A percentile compares a stretch with the other conserved stretches of the same genome.
Conservation (phyloP, 2,797 vertebrate genomes). For the Takifugu rubripes region DNA sequence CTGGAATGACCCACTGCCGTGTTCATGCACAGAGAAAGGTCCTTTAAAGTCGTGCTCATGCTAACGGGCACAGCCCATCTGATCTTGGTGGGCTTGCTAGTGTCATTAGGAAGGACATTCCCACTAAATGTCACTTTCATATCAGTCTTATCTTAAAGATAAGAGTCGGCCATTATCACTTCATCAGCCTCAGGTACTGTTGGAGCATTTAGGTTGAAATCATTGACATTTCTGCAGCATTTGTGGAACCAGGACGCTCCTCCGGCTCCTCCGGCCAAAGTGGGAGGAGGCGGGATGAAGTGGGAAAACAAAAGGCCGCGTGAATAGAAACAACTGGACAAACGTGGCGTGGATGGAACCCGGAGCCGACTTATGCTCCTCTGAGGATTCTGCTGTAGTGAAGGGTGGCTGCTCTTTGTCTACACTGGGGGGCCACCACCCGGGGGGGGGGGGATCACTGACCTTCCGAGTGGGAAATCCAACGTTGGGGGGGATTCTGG, state of each 20-base stretch:
- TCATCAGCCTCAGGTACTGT: slow-evolving; percentile 40
- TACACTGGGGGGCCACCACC: no score
- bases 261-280: slow-evolving; percentile 45
- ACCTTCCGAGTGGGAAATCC: no score
- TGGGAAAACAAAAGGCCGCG: no score
- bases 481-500: no score
- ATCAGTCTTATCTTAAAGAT: slow-evolving; percentile 67
- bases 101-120: slow-evolving; percentile 64
- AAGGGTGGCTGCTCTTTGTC: no score
- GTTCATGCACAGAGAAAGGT: slow-evolving; percentile 14
- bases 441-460: no score
- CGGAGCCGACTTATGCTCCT: no score
- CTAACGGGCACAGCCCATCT: slow-evolving; percentile 26
- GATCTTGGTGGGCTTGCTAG: slow-evolving; percentile 33
- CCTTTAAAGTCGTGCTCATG: slow-evolving; percentile 12
- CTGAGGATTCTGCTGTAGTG: no score
- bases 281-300: no score
- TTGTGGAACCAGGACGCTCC: slow-evolving; percentile 65
- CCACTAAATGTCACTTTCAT: slow-evolving; percentile 70
- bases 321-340: no score
- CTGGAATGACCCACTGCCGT: slow-evolving; percentile 41
- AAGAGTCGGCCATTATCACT: slow-evolving; percentile 52
- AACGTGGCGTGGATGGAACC: no score
- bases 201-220: slow-evolving; percentile 66
- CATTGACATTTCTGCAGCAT: slow-evolving; percentile 73